Conservation (phyloP, 92 coral and sea anemone species). For the Porites cylindrica region DNA sequence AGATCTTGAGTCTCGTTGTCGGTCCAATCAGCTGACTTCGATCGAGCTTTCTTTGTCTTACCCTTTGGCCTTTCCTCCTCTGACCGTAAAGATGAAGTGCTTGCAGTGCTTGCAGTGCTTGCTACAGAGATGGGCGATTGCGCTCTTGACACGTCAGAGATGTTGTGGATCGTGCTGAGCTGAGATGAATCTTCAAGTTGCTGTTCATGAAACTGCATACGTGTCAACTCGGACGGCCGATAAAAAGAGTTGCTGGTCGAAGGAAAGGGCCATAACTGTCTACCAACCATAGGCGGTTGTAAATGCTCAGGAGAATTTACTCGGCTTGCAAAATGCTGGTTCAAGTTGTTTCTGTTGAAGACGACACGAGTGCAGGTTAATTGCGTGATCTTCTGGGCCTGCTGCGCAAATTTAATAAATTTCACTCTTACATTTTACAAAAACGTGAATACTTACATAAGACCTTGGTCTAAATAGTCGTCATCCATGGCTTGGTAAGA, state of each 20-base stretch:
- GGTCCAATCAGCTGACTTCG: conserved; percentile 27
- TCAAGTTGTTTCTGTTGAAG: neutral
- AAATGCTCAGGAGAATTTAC: neutral
- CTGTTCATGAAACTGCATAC: conserved; percentile 7
- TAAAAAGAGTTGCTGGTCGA: conserved; percentile 10
- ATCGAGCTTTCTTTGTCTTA: conserved; percentile 13
- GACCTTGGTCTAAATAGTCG: neutral
- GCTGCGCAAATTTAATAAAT: neutral
- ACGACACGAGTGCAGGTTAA: neutral
- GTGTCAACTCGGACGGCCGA: conserved; percentile 4
- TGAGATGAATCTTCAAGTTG: neutral
- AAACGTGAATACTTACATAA: conserved; percentile 3
- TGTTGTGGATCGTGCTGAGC: neutral
- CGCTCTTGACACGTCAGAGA: neutral
- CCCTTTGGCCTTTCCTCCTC: neutral
- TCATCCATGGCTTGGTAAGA: conserved; percentile 17
- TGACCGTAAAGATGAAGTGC: neutral
- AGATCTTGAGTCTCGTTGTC: conserved; percentile 35
- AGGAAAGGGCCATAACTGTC: conserved; percentile 13
- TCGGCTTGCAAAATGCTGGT: neutral
- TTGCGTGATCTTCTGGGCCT: neutral
- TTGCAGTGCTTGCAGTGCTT: neutral
- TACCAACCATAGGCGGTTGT: neutral
- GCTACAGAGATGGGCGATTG: neutral
- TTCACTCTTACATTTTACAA: neutral